Evolutionary conservation across 2,888 invertebrate species (phyloP).

Genomic region (Cheilosia vernalis): DNA sequence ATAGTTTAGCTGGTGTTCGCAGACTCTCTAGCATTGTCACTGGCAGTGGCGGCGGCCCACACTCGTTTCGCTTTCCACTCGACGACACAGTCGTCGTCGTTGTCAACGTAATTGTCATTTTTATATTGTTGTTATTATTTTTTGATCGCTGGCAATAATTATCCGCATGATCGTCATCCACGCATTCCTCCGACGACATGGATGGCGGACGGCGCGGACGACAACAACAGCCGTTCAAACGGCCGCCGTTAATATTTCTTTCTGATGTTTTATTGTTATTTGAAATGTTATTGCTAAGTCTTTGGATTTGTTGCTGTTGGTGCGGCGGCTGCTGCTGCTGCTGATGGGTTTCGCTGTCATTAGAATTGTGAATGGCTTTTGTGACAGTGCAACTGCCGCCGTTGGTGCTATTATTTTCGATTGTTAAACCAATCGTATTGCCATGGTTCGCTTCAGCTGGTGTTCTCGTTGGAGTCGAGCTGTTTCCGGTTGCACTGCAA

Average conservation of each 20-base stretch:
- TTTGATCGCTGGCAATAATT: conserved; percentile 75
- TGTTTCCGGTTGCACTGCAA: conserved; percentile 45
- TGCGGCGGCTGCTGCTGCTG: conserved; percentile 34
- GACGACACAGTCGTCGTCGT: conserved; percentile 64
- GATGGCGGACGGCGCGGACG: conserved; percentile 55
- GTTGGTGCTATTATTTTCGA: conserved; percentile 52
- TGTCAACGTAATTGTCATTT: conserved; percentile 70
- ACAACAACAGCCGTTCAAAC: conserved; percentile 70
- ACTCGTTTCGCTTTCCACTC: conserved; percentile 54
- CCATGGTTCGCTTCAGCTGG: conserved; percentile 33
- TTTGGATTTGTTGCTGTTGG: conserved; percentile 70
- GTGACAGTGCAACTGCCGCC: conserved; percentile 77
- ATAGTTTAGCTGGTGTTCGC: conserved; percentile 65
- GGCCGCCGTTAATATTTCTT: conserved; percentile 60
- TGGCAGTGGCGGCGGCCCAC: conserved; percentile 76
- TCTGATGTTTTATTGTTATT: conserved; percentile 59
- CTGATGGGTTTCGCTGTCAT: conserved; percentile 58
- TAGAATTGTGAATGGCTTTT: conserved; percentile 61
- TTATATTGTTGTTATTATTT: conserved; percentile 76
- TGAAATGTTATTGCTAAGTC: conserved; percentile 68
- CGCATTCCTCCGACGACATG: conserved; percentile 62
- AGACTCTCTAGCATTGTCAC: conserved; percentile 76
- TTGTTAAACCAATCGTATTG: conserved; percentile 25
- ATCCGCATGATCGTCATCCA: conserved; percentile 71
- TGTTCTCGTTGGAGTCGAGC: conserved; percentile 48